These are phyloP conservation scores for Tineola bisselliella DNA, from an alignment of 2,888 invertebrate genomes.

Conservation along the genomic window DNA sequence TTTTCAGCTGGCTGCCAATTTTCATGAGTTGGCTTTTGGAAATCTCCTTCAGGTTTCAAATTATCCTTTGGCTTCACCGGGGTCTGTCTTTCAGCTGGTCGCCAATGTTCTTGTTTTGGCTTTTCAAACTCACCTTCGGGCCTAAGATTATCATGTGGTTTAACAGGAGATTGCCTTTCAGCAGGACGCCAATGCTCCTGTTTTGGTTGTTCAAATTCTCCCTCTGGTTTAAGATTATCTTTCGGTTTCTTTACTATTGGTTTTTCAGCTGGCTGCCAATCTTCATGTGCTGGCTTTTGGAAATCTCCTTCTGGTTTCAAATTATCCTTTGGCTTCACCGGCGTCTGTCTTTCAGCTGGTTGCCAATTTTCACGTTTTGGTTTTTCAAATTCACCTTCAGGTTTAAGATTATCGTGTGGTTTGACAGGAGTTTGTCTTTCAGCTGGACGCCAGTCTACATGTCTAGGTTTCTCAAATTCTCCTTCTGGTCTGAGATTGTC, in stretches of 20 bases:
- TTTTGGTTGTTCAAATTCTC: slow-evolving; percentile 49
- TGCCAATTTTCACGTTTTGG: slow-evolving; percentile 36
- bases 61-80: slow-evolving; percentile 41
- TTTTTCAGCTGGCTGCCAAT: slow-evolving; percentile 42
- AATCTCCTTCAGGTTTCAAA: slow-evolving; percentile 63
- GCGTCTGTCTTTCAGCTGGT: slow-evolving; percentile 44
- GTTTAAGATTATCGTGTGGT: slow-evolving; percentile 59
- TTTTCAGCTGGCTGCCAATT: slow-evolving; percentile 47
- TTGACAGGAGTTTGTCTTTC: slow-evolving; percentile 42
- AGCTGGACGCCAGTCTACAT: slow-evolving; percentile 34
- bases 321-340: slow-evolving; percentile 56
- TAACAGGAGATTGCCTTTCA: slow-evolving; percentile 47
- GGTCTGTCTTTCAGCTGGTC: slow-evolving; percentile 41
- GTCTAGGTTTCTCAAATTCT: slow-evolving; percentile 56
- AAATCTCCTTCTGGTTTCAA: slow-evolving; percentile 70
- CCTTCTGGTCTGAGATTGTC: slow-evolving; percentile 68
- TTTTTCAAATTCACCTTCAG: slow-evolving; percentile 63
- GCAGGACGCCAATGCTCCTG: slow-evolving; percentile 41
- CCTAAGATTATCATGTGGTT: slow-evolving; percentile 62
- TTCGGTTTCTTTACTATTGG: slow-evolving; percentile 25
- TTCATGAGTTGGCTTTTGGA: slow-evolving; percentile 37
- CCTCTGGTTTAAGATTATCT: slow-evolving; percentile 63
- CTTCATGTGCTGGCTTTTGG: slow-evolving; percentile 42
- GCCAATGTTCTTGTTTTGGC: slow-evolving; percentile 33
- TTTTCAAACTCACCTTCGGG: slow-evolving; percentile 62